Percentiles rank a stretch among this genome's conserved stretches.
Evolutionary conservation across 2,113 vertebrate species (phyloP).

Genomic region (Corythoichthys intestinalis): DNA sequence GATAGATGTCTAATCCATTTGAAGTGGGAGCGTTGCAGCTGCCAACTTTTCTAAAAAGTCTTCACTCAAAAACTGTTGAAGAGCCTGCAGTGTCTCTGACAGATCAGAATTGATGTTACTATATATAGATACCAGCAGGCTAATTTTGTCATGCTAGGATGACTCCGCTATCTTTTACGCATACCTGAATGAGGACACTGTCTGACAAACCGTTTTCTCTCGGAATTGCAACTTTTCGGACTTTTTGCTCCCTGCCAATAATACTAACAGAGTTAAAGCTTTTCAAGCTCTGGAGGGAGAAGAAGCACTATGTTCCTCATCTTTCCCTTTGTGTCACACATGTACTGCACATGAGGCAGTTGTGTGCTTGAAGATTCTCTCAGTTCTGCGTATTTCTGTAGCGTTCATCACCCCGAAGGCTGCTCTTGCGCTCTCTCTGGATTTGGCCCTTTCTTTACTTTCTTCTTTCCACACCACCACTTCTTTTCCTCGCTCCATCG

Average conservation of each 20-base stretch:
- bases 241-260: slow-evolving; percentile 47
- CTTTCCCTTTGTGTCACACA: slow-evolving; percentile 19
- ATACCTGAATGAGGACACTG: not conserved
- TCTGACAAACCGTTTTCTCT: slow-evolving; percentile 23
- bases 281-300: slow-evolving; percentile 40
- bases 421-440: slow-evolving; percentile 16
- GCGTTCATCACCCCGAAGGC: slow-evolving; percentile 31
- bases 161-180: not conserved
- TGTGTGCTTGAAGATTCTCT: slow-evolving; percentile 23
- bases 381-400: slow-evolving; percentile 19
- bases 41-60: too few relatives aligned
- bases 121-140: slow-evolving; percentile 6
- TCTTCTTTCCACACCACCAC: slow-evolving; percentile 4
- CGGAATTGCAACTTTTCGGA: slow-evolving; percentile 35
- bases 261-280: slow-evolving; percentile 55
- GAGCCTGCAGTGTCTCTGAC: not conserved
- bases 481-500: slow-evolving; percentile 12
- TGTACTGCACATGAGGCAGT: slow-evolving; percentile 24
- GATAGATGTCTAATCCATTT: too few relatives aligned
- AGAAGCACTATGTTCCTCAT: slow-evolving; percentile 25
- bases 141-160: slow-evolving; percentile 2
- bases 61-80: not conserved
- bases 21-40: too few relatives aligned
- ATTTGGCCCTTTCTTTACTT: slow-evolving; percentile 10
- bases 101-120: not conserved